Conservation (phyloP, 2,113 vertebrate genomes). For the Numida meleagris region DNA sequence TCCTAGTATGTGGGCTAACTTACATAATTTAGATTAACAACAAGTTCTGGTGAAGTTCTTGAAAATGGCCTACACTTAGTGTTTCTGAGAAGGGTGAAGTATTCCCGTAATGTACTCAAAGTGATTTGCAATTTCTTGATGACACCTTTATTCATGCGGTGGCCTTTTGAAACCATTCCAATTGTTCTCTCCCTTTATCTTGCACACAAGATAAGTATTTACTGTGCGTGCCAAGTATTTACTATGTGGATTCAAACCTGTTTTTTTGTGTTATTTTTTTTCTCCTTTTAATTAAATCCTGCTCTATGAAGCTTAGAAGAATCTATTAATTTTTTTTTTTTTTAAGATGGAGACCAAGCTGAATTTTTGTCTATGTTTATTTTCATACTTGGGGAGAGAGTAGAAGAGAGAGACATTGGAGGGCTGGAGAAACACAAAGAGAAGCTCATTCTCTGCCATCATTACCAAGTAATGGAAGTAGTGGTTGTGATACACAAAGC, state of each 20-base stretch:
- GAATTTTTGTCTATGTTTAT: neutral
- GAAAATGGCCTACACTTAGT: neutral
- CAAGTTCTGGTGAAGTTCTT: conserved; percentile 19
- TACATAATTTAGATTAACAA: conserved; percentile 48
- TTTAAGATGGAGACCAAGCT: neutral
- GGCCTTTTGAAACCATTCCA: conserved; percentile 46
- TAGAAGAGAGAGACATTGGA: neutral
- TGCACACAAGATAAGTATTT: neutral
- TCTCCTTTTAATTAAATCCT: neutral
- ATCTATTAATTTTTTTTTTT: neutral
- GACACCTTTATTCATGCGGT: conserved; percentile 22
- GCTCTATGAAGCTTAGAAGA: neutral
- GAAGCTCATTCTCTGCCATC: neutral
- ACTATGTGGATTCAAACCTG: neutral
- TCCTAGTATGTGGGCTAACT: neutral
- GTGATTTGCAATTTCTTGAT: conserved; percentile 44
- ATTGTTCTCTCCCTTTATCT: neutral
- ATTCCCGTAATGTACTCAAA: conserved; percentile 7
- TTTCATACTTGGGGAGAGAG: neutral
- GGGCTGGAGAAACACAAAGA: neutral
- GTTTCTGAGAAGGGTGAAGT: conserved; percentile 52
- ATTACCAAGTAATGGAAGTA: neutral
- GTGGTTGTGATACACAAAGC: neutral
- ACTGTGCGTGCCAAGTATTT: neutral
- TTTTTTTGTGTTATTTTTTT: neutral